These are phyloP conservation scores for Dicrostonyx torquatus DNA, from an alignment of 2,797 vertebrate genomes.

Conservation along the genomic window DNA sequence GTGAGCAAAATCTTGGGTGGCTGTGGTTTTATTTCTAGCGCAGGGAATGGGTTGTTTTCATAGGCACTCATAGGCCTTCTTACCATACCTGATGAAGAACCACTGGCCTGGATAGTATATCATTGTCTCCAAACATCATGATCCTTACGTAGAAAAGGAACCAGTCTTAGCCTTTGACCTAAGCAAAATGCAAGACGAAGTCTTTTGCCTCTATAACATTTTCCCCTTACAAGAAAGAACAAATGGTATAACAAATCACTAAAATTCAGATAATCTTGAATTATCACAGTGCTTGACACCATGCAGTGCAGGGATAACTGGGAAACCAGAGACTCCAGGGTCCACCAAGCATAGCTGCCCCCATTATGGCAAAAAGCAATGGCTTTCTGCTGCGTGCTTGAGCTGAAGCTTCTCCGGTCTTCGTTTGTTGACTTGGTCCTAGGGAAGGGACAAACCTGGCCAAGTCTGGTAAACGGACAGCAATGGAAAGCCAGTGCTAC, in stretches of 20 bases:
- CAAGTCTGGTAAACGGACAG: constrained; percentile 64
- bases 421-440: constrained; percentile 76
- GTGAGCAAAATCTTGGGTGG: neutral
- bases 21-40: neutral
- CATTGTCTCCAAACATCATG: constrained; percentile 27
- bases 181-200: constrained; percentile 56
- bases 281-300: neutral
- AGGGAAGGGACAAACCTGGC: constrained; percentile 56
- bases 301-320: neutral
- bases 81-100: constrained; percentile 9
- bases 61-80: constrained; percentile 21
- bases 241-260: neutral
- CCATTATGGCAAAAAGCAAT: neutral
- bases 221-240: neutral
- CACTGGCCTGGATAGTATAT: neutral
- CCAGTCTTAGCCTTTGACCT: neutral
- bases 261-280: neutral
- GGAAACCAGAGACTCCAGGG: neutral
- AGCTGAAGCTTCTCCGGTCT: constrained; percentile 18
- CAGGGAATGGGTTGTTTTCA: constrained; percentile 13
- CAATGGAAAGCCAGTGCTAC: constrained; percentile 75
- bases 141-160: neutral
- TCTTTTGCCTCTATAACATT: neutral
- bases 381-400: neutral
- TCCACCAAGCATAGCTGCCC: neutral